Evolutionary conservation across 2,888 invertebrate genomes (phyloP), one percentile per base, ranked within the genome.

Genomic region (Deladenus siricidicola): DNA sequence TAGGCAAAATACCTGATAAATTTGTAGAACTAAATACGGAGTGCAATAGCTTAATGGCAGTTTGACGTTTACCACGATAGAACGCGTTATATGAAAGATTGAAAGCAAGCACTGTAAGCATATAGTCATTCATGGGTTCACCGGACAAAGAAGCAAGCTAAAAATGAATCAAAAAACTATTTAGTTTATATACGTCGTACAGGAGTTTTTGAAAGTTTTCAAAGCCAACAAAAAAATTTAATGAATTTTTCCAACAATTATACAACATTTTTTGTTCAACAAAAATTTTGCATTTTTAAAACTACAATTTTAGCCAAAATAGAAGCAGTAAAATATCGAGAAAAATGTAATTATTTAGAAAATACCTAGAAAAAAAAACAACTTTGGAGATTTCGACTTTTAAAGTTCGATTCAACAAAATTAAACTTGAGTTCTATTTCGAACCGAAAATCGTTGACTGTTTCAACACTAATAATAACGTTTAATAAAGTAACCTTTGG

Each of bases 81-180:
- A 55, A 55, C 24, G 55, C 42, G 26, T 55, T 55, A 44, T 55
- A 55, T 17, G 55, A 1, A 14, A 55, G 28, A 44, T 55, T 55
- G 55, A 55, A 42, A 14, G 55, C 55, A 4, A 55, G 42, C 42
- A 55, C 55, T 14, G 44, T 44, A 19, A 55, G 39, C 55, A 55
- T 55, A 14, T 55, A 43, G 24, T 55, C 55, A 17, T 55, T 55
- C 43, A 55, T 29, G 4, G 55, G 43, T 14, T 44, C 55, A n/a
- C 45, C 55, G 17, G 42, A 44, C 4, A 21, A 23, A 3, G 42
- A 23, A 4, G 55, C 55, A 23, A 55, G 21, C 44, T 45, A 45
- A 45, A 45, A 6, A 45, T 14, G 10, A 21, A 39, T 17, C 39
- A 39, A 10, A 39, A 39, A 14, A 39, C 39, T 39, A 10, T 8